Evolutionary conservation across 2,888 invertebrate genomes (phyloP), one percentile per base, ranked within the genome.

Genomic region (Eulithis prunata): DNA sequence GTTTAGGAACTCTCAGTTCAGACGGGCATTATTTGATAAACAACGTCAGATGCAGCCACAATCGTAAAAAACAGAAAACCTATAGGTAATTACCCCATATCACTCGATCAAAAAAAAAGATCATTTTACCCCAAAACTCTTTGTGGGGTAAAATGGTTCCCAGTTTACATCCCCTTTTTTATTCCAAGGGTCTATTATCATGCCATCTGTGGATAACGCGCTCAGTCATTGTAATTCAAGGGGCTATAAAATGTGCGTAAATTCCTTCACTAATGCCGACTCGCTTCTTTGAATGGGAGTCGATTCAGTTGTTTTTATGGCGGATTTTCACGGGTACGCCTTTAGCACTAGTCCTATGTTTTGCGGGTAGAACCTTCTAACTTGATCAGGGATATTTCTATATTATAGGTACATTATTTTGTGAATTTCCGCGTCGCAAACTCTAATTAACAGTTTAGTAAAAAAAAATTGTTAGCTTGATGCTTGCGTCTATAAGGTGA

Each of bases 141-240:
- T 62, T 51, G 46, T 45, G 52, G 66, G 67, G 60, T 60, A 64
- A 57, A 67, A 64, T 45, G 63, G 57, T 52, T 61, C 54, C 47
- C 57, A 64, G 60, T 62, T 68, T 63, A 66, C 67, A 63, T 57
- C 57, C 67, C 62, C 67, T 60, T 67, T 67, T 67, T 67, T 66
- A 63, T 67, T 41, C 64, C 14, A 41, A 64, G 66, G 71, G 71
- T 71, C 68, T 74, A 74, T 74, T 74, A 72, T 72, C 72, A 70
- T 71, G 70, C 67, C 74, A 72, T 72, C 74, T 74, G 74, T 61
- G 71, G 71, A 66, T 72, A 74, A 74, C 71, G 73, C 70, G 69
- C 52, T 67, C 57, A 66, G 59, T 68, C 70, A 71, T 74, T 72
- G 74, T 70, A 65, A 74, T 71, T 74, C 74, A 71, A 72, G 72